Evolutionary conservation across 2,888 invertebrate species (phyloP), one percentile per base, ranked within the genome.

Genomic region (Aspidiotus destructor): DNA sequence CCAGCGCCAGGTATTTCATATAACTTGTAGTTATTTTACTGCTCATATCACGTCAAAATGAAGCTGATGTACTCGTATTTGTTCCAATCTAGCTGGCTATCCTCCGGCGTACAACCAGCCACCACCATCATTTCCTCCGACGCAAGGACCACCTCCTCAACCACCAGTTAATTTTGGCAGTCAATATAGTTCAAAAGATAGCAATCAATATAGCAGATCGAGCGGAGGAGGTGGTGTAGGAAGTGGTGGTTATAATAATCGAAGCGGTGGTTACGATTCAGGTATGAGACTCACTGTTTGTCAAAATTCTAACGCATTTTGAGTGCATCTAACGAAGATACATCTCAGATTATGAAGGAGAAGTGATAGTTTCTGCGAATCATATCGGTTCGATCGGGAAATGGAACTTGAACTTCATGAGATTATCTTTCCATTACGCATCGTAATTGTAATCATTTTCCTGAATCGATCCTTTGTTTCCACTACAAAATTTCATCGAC

Each of bases 141-240:
- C 10, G 16, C 28, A 28, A 28, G 28, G 28, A 13, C 64, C 54
- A 64, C 53, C 53, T 42, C 64, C 64, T 41, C 65, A 57, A 44
- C 65, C 65, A 28, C 64, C 54, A 41, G n/a, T 28, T 8, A 65
- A 58, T 65, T 65, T 58, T 48, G 40, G 48, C n/a, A 28, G 44
- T 44, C 65, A 58, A 57, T 65, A 44, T 15, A 42, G 17, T 17
- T 44, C 44, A 48, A 58, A 44, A 48, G 58, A 65, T 58, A 48
- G 52, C n/a, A 65, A 65, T 44, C 65, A 65, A 48, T 65, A 55
- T 55, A 65, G 17, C 41, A 41, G 58, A 58, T 44, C 65, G 41
- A 57, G 42, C 13, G 58, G 58, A 40, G 58, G 58, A 58, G 40
- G 58, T 40, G 28, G 58, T 40, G 58, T 7, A 40, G 58, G 58